phyloP scores from a whole-genome alignment of 2,113 vertebrate genomes.

The Osmerus eperlanus region DNA sequence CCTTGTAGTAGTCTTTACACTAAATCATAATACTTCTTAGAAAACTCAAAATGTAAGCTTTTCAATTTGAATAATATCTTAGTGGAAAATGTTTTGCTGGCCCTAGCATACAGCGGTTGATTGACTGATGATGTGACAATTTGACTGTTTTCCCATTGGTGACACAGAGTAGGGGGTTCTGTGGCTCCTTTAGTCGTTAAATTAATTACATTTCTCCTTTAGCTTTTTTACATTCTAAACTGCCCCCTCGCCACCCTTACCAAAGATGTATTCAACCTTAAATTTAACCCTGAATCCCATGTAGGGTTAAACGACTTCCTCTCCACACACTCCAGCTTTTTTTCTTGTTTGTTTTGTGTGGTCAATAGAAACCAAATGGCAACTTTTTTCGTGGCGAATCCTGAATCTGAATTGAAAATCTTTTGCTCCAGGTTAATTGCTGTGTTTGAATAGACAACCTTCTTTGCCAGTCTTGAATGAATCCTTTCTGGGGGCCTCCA shows the following conservation, averaged over 20 bases:
- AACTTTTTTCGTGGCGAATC: constrained; percentile 29
- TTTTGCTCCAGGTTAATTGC: constrained; percentile 59
- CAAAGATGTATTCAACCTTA: constrained; percentile 25
- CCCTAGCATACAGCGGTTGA: background rate
- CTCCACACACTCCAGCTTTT: constrained; percentile 32
- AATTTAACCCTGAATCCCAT: constrained; percentile 17
- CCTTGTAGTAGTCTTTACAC: too few species aligned
- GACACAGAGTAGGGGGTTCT: background rate
- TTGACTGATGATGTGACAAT: background rate
- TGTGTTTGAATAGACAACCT: constrained; percentile 48
- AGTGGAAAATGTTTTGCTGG: background rate
- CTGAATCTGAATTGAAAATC: constrained; percentile 36
- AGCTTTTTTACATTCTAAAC: constrained; percentile 12
- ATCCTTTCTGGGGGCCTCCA: constrained; percentile 42
- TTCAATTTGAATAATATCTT: too few species aligned
- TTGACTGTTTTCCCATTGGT: background rate
- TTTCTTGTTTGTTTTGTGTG: constrained; percentile 13
- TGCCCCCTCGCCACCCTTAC: constrained; percentile 6
- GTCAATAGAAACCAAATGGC: constrained; percentile 30
- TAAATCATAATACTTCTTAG: too few species aligned
- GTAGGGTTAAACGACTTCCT: constrained; percentile 8
- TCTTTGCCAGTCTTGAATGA: constrained; percentile 42
- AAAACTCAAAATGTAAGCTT: too few species aligned
- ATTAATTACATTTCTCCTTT: constrained; percentile 35
- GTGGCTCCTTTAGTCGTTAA: constrained; percentile 5